Base-by-base conservation (phyloP, 2,888 invertebrate species). In the Hartigia nigra region DNA sequence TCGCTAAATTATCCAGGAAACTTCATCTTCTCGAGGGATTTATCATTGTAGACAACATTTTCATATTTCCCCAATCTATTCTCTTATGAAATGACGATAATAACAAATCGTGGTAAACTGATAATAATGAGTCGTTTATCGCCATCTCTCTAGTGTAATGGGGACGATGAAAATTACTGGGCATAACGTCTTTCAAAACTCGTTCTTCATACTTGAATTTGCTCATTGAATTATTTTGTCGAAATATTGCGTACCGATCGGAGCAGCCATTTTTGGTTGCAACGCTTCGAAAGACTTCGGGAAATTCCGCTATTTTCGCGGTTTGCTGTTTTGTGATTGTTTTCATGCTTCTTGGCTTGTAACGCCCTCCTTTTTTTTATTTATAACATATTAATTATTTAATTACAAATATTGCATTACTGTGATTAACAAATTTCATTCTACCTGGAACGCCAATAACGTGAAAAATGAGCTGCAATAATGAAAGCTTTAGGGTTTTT, bases 261-360 rank as follows among this genome's bases (percentile, higher is more conserved):
- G 34, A 72, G 72, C 72, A 72, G 72, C 72, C 72, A 72, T 72
- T 72, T 72, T 34, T 72, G 12, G 72, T 23, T 34, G 72, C 14
- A 34, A 34, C 14, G 32, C 32, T 72, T 72, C 32, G 32, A 72
- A 72, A 72, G 14, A 72, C 72, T 32, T 31, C 0, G n/a, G 12
- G 31, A 72, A 32, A 72, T 31, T 72, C 32, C 12, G 72, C 72
- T 72, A 31, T 34, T 72, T 31, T 72, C 12, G 31, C 31, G 12
- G 72, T 2, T 34, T 12, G 12, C 31, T 14, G 34, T 72, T 72
- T 72, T 34, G 31, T 34, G 31, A 72, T 72, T 72, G 72, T 72
- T 72, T 31, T 31, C 72, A 2, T 31, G 31, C 4, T 72, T 72
- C 31, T 72, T 23, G 31, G 34, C 1, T 31, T 31, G 31, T 23